A percentile compares a stretch with the other conserved stretches of the same genome.
phyloP scores from a whole-genome alignment of 2,113 vertebrate species.

The Ondatra zibethicus region DNA sequence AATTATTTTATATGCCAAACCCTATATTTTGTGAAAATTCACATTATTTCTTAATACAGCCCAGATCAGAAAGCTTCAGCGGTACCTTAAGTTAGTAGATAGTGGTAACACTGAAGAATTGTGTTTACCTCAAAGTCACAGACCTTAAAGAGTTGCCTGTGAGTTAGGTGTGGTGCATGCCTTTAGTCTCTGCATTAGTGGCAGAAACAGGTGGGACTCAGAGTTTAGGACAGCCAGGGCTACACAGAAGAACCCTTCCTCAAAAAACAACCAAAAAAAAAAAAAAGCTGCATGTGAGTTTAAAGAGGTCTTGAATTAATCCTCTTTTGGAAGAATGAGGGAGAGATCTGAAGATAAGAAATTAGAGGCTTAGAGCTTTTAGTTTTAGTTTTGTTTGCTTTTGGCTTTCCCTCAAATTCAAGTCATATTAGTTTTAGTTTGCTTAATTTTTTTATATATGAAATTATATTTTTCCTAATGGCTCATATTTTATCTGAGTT shows the following conservation, averaged over 20 bases:
- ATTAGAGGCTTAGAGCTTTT: slow-evolving; percentile 25
- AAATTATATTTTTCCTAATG: slow-evolving; percentile 37
- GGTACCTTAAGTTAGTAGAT: background rate
- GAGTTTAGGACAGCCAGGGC: background rate
- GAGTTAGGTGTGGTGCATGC: background rate
- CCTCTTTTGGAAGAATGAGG: background rate
- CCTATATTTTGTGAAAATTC: background rate
- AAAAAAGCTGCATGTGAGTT: background rate
- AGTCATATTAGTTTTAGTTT: slow-evolving; percentile 60
- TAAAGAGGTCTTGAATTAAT: slow-evolving; percentile 52
- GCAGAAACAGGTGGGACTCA: background rate
- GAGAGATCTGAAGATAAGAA: slow-evolving; percentile 49
- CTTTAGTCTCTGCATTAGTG: background rate
- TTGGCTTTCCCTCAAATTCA: background rate
- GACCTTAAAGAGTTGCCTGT: slow-evolving; percentile 7
- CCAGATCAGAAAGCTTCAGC: background rate
- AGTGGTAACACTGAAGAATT: background rate
- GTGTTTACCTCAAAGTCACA: background rate
- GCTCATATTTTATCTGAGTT: slow-evolving; percentile 51
- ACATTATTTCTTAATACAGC: background rate
- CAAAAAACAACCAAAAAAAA: too few relatives aligned
- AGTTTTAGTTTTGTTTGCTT: slow-evolving; percentile 8
- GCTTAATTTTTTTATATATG: slow-evolving; percentile 46
- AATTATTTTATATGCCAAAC: slow-evolving; percentile 55
- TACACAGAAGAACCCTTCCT: background rate